These are phyloP conservation scores for Limosa lapponica DNA, from an alignment of 2,797 vertebrate species.

Conservation along the genomic window DNA sequence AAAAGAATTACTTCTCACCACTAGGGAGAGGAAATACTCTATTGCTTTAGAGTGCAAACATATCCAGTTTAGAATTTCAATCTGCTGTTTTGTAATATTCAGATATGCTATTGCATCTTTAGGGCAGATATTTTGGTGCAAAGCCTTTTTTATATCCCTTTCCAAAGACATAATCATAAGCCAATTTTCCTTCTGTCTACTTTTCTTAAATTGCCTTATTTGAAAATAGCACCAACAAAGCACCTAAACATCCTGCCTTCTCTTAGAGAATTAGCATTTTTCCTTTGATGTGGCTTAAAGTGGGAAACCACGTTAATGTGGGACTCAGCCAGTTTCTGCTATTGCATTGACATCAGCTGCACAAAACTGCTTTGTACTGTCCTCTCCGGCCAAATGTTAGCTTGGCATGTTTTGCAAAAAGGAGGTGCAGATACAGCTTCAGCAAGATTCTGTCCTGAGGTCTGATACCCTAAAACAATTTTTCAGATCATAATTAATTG, in stretches of 20 bases:
- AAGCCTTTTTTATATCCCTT: neutral
- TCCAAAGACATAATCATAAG: conserved; percentile 25
- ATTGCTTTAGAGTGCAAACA: neutral
- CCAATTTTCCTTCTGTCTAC: conserved; percentile 41
- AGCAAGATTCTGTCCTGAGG: neutral
- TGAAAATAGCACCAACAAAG: conserved; percentile 11
- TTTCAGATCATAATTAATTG: neutral
- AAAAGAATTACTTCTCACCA: neutral
- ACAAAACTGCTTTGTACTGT: neutral
- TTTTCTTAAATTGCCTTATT: conserved; percentile 25
- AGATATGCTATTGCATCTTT: neutral
- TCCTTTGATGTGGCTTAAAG: conserved; percentile 48
- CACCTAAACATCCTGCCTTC: neutral
- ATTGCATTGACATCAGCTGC: conserved; percentile 13
- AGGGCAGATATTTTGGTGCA: neutral
- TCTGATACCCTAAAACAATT: neutral
- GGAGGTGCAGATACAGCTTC: neutral
- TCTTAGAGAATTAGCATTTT: conserved; percentile 31
- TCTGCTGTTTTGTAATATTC: neutral
- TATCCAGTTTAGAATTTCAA: neutral
- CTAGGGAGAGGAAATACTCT: neutral
- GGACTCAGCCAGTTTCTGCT: conserved; percentile 20
- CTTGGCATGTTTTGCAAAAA: neutral
- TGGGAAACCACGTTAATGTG: conserved; percentile 25
- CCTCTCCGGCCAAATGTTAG: neutral